Evolutionary conservation across 2,113 vertebrate genomes (phyloP).

Genomic region (Centropus unirufus): DNA sequence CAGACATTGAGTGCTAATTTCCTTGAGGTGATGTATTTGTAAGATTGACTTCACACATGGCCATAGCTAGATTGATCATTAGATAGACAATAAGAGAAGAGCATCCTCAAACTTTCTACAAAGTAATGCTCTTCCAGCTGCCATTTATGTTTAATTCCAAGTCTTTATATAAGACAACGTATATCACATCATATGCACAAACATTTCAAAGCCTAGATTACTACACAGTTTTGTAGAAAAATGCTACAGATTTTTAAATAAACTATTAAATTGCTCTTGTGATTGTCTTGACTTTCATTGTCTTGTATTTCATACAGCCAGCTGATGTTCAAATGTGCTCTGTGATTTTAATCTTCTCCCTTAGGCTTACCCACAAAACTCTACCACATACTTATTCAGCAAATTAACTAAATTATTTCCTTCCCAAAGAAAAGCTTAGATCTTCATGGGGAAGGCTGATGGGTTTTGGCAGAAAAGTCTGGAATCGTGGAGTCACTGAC

Average conservation of each 20-base stretch:
- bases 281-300: slow-evolving; percentile 37
- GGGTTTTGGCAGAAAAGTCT: slow-evolving; percentile 50
- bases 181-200: background rate
- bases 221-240: background rate
- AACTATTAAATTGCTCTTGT: slow-evolving; percentile 24
- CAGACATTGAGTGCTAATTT: background rate
- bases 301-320: slow-evolving; percentile 24
- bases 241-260: background rate
- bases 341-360: slow-evolving; percentile 58
- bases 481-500: slow-evolving; percentile 45
- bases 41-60: background rate
- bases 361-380: slow-evolving; percentile 66
- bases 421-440: slow-evolving; percentile 57
- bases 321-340: slow-evolving; percentile 43
- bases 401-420: slow-evolving; percentile 70
- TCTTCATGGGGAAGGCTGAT: slow-evolving; percentile 39
- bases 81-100: background rate
- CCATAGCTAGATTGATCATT: background rate
- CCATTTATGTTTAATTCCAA: background rate
- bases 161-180: background rate
- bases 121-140: background rate
- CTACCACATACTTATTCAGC: slow-evolving; percentile 58
- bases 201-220: background rate
- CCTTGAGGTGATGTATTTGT: background rate
- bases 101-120: background rate